Evolutionary conservation across 1,140 invertebrate genomes (phyloP).

Genomic region (Lepeophtheirus salmonis): DNA sequence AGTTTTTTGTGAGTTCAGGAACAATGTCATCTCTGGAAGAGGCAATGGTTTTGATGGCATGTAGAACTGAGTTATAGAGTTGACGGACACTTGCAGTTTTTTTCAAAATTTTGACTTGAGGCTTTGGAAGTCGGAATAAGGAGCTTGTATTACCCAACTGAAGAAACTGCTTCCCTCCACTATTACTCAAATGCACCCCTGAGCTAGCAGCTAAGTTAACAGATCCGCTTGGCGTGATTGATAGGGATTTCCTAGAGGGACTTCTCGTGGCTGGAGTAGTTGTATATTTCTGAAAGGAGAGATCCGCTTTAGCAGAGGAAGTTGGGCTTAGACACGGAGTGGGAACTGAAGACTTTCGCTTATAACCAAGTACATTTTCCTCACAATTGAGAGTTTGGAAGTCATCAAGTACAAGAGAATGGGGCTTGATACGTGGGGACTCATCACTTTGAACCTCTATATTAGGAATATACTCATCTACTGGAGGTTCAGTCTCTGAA

Average conservation of each 20-base stretch:
- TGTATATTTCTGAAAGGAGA: not conserved
- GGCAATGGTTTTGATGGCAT: conserved; percentile 16
- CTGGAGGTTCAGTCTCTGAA: no score
- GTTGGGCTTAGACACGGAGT: not conserved
- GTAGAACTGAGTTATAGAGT: conserved; percentile 14
- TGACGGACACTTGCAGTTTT: conserved; percentile 15
- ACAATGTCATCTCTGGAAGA: conserved; percentile 11
- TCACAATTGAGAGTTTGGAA: not conserved
- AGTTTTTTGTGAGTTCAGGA: conserved; percentile 17
- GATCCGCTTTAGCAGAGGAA: not conserved
- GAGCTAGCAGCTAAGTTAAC: no score
- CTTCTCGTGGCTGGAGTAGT: not conserved
- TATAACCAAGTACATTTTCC: not conserved
- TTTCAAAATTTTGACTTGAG: conserved; percentile 16
- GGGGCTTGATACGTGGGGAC: not conserved
- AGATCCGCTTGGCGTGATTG: not conserved
- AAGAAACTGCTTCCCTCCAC: conserved; percentile 9
- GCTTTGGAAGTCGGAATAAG: conserved; percentile 14
- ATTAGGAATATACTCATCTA: no score
- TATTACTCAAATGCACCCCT: not conserved
- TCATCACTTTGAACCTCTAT: no score
- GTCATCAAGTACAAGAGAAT: not conserved
- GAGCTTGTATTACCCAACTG: conserved; percentile 8
- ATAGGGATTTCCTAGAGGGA: not conserved
- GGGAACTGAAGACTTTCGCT: not conserved